Evolutionary conservation across 1,140 invertebrate species (phyloP).

Genomic region (Steinernema feltiae): DNA sequence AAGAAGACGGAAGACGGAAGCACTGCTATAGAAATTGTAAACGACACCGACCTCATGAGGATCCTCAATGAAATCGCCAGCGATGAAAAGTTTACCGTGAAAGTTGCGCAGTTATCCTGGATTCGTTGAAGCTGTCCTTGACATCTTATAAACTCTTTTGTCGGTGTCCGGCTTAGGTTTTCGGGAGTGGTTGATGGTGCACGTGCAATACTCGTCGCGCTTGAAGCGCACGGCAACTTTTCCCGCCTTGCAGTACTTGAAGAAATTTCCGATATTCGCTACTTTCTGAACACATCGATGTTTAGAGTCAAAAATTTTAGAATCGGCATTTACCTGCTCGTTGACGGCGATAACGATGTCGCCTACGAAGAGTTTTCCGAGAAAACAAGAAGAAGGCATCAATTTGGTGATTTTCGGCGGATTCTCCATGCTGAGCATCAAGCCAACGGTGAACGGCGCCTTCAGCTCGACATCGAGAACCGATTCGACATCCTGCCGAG

Average conservation of each 20-base stretch:
- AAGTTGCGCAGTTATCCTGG: no score
- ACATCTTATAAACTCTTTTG: no score
- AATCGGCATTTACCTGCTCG: slow-evolving; percentile 18
- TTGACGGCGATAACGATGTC: slow-evolving; percentile 28
- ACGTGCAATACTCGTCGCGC: slow-evolving; percentile 30
- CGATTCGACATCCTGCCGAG: slow-evolving; percentile 32
- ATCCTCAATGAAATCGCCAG: no score
- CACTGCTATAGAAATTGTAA: no score
- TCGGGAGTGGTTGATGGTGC: slow-evolving; percentile 18
- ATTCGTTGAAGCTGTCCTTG: no score
- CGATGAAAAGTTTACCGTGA: no score
- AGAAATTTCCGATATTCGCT: not conserved
- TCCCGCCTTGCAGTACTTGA: slow-evolving; percentile 10
- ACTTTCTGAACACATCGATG: not conserved
- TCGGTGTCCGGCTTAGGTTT: slow-evolving; percentile 17
- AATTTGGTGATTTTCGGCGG: slow-evolving; percentile 33
- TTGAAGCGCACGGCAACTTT: slow-evolving; percentile 18
- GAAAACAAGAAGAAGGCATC: slow-evolving; percentile 25
- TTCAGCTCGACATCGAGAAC: slow-evolving; percentile 21
- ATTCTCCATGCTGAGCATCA: slow-evolving; percentile 16
- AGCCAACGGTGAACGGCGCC: slow-evolving; percentile 6
- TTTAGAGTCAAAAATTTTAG: not conserved
- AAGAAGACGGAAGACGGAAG: no score
- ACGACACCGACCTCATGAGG: no score
- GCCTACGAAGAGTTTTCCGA: slow-evolving; percentile 33